These are phyloP conservation scores for Popillia japonica DNA, from an alignment of 1,140 invertebrate species.

Conservation along the genomic window DNA sequence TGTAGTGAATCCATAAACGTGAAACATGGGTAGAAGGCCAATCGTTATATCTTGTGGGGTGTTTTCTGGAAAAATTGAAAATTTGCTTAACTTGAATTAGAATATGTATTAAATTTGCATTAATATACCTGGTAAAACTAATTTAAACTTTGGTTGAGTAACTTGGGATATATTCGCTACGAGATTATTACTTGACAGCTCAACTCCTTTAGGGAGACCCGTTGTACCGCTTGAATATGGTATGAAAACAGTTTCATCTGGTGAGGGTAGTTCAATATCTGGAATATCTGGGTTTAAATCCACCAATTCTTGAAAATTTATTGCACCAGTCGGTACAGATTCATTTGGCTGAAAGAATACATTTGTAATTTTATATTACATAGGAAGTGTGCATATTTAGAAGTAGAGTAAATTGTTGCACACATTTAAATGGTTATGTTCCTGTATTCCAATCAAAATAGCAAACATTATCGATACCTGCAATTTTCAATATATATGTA, in stretches of 20 bases:
- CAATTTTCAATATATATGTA: too few species aligned
- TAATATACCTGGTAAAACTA: background rate
- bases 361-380: too few species aligned
- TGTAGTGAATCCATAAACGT: constrained; percentile 80
- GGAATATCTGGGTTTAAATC: constrained; percentile 55
- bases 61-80: background rate
- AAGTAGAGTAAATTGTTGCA: too few species aligned
- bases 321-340: constrained; percentile 56
- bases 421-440: too few species aligned
- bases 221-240: constrained; percentile 89
- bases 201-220: constrained; percentile 89
- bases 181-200: constrained; percentile 76
- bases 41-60: constrained; percentile 70
- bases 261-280: constrained; percentile 54
- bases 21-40: constrained; percentile 81
- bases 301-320: constrained; percentile 66
- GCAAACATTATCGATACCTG: too few species aligned
- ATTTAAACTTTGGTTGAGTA: background rate
- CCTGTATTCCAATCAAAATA: too few species aligned
- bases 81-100: too few species aligned
- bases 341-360: too few species aligned
- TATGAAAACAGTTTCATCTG: constrained; percentile 65
- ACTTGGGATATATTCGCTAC: constrained; percentile 63
- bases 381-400: too few species aligned
- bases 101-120: too few species aligned